Percentiles rank a stretch among this genome's conserved stretches.
Evolutionary conservation across 2,797 vertebrate genomes (phyloP).

Genomic region (Pseudopleuronectes americanus): DNA sequence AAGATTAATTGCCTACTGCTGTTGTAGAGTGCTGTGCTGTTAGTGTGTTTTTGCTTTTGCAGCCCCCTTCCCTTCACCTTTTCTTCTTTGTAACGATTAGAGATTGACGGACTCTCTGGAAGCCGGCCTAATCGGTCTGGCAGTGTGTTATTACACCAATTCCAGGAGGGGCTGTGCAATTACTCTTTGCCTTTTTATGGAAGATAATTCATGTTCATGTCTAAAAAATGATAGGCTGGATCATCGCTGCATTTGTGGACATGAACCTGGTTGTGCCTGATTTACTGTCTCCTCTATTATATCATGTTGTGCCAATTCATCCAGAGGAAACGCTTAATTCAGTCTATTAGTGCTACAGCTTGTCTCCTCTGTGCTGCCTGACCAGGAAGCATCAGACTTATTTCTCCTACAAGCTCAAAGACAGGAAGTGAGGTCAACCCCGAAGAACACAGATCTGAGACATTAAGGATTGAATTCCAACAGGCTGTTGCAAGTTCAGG

Average conservation of each 20-base stretch:
- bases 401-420: conserved; percentile 40
- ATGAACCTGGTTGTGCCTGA: background rate
- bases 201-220: conserved; percentile 1
- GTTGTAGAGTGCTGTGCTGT: conserved; percentile 29
- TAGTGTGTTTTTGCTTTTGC: conserved; percentile 45
- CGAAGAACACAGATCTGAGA: conserved; percentile 18
- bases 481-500: background rate
- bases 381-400: conserved; percentile 49
- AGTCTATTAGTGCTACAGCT: conserved; percentile 8
- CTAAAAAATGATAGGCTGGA: background rate
- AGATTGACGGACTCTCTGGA: conserved; percentile 41
- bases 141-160: conserved; percentile 29
- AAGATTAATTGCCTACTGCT: conserved; percentile 63
- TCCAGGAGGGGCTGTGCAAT: background rate
- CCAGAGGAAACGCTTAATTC: conserved; percentile 6
- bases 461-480: conserved; percentile 12
- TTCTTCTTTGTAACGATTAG: conserved; percentile 18
- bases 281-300: background rate
- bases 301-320: background rate
- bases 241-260: background rate
- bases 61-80: conserved; percentile 39
- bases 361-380: conserved; percentile 26
- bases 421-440: conserved; percentile 51
- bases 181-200: conserved; percentile 19
- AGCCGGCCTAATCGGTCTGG: conserved; percentile 28